Conservation (phyloP, 2,888 invertebrate genomes). For the Rambutsinella grinnellia region DNA sequence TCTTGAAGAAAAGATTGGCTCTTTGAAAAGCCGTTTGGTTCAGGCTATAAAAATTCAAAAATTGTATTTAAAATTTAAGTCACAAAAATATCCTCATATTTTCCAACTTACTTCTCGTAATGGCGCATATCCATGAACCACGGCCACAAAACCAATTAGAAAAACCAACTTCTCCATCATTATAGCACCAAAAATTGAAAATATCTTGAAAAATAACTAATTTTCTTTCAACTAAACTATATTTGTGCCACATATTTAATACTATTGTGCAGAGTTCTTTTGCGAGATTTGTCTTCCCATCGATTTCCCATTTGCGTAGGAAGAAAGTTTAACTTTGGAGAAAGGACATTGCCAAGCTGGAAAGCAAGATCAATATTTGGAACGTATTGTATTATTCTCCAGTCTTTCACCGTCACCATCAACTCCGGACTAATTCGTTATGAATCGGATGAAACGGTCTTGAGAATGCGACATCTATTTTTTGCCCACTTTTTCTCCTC, state of each 20-base stretch:
- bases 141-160: conserved; percentile 16
- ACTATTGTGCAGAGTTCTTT: not conserved
- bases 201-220: not conserved
- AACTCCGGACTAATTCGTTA: too few species aligned
- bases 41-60: conserved; percentile 3
- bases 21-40: conserved; percentile 42
- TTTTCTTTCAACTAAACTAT: too few species aligned
- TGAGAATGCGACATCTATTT: not conserved
- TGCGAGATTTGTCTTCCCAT: conserved; percentile 23
- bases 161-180: conserved; percentile 38
- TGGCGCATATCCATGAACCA: conserved; percentile 61
- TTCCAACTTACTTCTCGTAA: conserved; percentile 58
- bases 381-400: too few species aligned
- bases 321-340: not conserved
- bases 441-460: too few species aligned
- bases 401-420: too few species aligned
- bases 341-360: not conserved
- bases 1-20: conserved; percentile 61
- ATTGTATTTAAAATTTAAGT: not conserved
- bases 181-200: not conserved
- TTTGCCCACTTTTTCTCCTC: not conserved
- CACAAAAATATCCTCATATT: not conserved
- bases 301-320: conserved; percentile 27
- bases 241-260: not conserved
- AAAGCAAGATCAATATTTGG: too few species aligned